These are phyloP conservation scores for Antheraea pernyi DNA, from an alignment of 1,140 invertebrate genomes.

Conservation along the genomic window DNA sequence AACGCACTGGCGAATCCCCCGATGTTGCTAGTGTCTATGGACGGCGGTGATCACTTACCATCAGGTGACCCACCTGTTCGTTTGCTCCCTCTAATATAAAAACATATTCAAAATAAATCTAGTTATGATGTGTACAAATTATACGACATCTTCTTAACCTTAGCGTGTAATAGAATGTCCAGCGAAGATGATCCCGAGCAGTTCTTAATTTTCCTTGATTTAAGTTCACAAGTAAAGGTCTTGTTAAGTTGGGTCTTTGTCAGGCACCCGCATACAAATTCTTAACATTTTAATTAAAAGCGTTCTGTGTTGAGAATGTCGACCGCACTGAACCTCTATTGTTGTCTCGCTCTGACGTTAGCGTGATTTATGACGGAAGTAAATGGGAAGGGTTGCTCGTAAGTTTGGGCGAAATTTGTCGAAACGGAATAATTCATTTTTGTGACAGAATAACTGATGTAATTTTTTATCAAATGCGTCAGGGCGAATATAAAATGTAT, in stretches of 20 bases:
- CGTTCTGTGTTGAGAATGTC: slow-evolving; percentile 43
- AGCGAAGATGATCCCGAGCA: slow-evolving; percentile 19
- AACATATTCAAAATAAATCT: not conserved
- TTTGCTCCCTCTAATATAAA: too few relatives aligned
- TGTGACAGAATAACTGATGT: slow-evolving; percentile 24
- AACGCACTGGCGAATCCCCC: too few relatives aligned
- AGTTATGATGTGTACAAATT: not conserved
- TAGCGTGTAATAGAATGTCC: slow-evolving; percentile 1
- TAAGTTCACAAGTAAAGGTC: slow-evolving; percentile 16
- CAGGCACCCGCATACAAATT: slow-evolving; percentile 52
- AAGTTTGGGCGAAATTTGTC: slow-evolving; percentile 39
- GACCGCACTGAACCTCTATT: slow-evolving; percentile 47
- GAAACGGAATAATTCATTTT: slow-evolving; percentile 50
- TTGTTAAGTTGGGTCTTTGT: slow-evolving; percentile 28
- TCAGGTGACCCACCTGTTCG: too few relatives aligned
- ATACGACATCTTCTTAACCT: not conserved
- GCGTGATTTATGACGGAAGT: slow-evolving; percentile 60
- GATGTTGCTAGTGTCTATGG: too few relatives aligned
- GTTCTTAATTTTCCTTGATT: slow-evolving; percentile 26
- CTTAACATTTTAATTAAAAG: slow-evolving; percentile 69
- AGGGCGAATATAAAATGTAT: not conserved
- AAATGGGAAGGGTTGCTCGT: slow-evolving; percentile 56
- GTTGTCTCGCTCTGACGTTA: slow-evolving; percentile 46
- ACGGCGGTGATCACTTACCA: too few relatives aligned
- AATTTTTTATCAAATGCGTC: not conserved